phyloP scores from a whole-genome alignment of 2,113 vertebrate species.

The Psephotus haematonotus region DNA sequence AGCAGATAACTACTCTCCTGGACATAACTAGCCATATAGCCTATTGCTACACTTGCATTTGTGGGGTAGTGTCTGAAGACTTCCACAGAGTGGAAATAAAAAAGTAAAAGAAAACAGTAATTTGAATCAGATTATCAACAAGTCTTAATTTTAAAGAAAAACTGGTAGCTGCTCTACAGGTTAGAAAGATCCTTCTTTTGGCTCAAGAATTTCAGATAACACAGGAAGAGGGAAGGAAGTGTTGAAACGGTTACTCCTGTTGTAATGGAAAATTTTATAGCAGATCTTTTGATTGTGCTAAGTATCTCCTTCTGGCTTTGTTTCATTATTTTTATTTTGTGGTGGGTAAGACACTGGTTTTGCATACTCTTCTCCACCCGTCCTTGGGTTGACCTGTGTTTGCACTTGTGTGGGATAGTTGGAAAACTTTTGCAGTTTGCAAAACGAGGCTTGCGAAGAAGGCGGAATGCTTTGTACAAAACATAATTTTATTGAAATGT shows the following conservation, averaged over 20 bases:
- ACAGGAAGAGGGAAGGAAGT: background rate
- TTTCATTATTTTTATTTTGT: background rate
- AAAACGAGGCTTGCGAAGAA: background rate
- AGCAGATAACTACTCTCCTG: background rate
- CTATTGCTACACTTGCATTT: background rate
- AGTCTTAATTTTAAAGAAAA: background rate
- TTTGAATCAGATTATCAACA: background rate
- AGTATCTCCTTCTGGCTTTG: background rate
- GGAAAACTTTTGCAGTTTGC: background rate
- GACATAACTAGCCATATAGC: background rate
- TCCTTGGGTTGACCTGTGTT: background rate
- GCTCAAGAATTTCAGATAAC: background rate
- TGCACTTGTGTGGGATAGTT: background rate
- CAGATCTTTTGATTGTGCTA: background rate
- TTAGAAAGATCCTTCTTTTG: background rate
- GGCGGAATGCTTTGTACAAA: background rate
- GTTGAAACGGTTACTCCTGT: background rate
- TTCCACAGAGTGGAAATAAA: background rate
- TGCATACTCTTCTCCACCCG: background rate
- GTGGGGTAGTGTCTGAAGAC: background rate
- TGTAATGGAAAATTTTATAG: background rate
- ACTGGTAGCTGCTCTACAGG: background rate
- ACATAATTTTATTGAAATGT: background rate
- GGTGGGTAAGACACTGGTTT: background rate
- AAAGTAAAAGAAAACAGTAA: background rate